These are phyloP conservation scores for Ictalurus punctatus DNA, from an alignment of 2,113 vertebrate species.

Conservation along the genomic window DNA sequence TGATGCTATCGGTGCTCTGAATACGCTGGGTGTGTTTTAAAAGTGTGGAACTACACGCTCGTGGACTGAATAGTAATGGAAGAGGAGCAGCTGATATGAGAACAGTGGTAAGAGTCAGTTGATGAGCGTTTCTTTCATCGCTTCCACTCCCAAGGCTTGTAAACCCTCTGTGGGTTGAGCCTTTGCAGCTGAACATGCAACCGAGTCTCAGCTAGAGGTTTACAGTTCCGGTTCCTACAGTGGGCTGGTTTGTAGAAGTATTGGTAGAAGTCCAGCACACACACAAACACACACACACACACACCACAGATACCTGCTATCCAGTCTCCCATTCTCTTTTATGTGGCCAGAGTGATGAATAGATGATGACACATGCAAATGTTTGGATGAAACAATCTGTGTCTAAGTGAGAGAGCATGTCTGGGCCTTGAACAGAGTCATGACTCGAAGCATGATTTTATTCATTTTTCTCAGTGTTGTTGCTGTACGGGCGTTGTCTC, in stretches of 20 bases:
- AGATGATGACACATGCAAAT: not conserved
- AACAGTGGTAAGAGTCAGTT: conserved; percentile 60
- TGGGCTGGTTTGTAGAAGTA: conserved; percentile 56
- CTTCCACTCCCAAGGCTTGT: conserved; percentile 56
- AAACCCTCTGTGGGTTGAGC: conserved; percentile 60
- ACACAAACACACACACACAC: conserved; percentile 5
- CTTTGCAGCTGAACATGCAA: conserved; percentile 70
- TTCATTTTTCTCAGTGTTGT: conserved; percentile 7
- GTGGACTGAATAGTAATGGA: conserved; percentile 44
- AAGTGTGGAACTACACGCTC: conserved; percentile 39
- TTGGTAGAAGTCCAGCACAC: conserved; percentile 54
- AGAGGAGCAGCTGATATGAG: conserved; percentile 53
- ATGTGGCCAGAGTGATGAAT: not conserved
- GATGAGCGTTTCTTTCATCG: conserved; percentile 60
- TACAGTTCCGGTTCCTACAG: conserved; percentile 48
- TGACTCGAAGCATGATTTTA: conserved; percentile 10
- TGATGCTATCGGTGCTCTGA: conserved; percentile 26
- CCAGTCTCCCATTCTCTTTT: not conserved
- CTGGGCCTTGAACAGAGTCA: not conserved
- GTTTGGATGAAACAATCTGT: not conserved
- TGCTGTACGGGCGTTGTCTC: conserved; percentile 33
- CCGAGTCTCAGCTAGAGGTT: conserved; percentile 62
- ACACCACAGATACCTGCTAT: conserved; percentile 33
- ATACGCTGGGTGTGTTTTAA: conserved; percentile 35
- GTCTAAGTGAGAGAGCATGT: conserved; percentile 6